Conservation (phyloP, 2,113 vertebrate species). For the Cervus canadensis region DNA sequence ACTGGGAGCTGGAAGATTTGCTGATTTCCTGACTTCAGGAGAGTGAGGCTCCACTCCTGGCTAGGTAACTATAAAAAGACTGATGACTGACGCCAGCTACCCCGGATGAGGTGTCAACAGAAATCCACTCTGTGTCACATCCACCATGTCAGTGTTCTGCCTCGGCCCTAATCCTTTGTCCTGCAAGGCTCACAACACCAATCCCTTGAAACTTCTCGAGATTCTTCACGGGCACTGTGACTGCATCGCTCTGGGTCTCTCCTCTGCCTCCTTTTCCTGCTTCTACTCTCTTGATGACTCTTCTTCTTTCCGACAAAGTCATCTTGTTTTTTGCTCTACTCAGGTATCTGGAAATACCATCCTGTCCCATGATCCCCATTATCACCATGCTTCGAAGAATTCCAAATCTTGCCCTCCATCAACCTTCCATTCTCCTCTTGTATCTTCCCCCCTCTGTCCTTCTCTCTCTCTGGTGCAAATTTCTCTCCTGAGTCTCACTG, state of each 20-base stretch:
- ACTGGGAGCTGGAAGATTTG: accelerated
- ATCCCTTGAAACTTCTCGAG: no score
- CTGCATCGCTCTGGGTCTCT: background rate
- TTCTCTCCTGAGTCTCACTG: background rate
- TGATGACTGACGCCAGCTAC: background rate
- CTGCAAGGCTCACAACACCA: no score
- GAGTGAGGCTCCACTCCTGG: background rate
- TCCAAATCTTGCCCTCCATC: background rate
- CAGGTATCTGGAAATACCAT: background rate
- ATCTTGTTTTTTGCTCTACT: background rate
- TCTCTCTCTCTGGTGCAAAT: background rate
- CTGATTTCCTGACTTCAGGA: background rate
- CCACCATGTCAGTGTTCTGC: background rate
- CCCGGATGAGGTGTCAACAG: background rate
- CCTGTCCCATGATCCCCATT: background rate
- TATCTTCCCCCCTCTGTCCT: background rate
- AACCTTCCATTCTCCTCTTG: background rate
- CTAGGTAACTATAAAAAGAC: no score
- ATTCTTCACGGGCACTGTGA: background rate
- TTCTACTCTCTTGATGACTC: background rate
- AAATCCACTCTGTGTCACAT: background rate
- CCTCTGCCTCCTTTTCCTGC: background rate
- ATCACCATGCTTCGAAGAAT: background rate
- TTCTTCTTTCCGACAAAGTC: background rate
- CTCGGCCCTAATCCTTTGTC: background rate